Conservation (phyloP, 2,113 vertebrate genomes). For the Abramis brama region DNA sequence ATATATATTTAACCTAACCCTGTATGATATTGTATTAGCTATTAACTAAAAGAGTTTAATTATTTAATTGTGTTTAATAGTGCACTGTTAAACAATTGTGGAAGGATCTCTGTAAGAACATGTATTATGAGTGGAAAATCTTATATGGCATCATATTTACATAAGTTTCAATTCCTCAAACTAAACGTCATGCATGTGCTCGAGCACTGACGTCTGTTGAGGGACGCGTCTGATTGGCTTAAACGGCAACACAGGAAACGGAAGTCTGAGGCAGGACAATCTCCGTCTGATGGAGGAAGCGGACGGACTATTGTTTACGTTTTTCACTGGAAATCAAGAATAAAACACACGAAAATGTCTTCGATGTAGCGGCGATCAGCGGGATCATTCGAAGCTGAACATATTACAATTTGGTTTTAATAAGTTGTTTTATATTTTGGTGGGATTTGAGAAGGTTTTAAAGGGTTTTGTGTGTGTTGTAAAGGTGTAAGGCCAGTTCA, state of each 20-base stretch:
- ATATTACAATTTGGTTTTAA: neutral
- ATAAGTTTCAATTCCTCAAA: neutral
- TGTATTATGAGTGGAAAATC: neutral
- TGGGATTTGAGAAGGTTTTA: neutral
- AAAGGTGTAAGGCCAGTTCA: slow-evolving; percentile 4
- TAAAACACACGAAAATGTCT: slow-evolving; percentile 13
- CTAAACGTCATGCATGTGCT: neutral
- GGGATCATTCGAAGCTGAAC: neutral
- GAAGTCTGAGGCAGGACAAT: slow-evolving; percentile 9
- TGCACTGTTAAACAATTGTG: neutral
- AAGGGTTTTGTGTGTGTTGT: slow-evolving; percentile 19
- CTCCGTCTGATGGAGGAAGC: slow-evolving; percentile 9
- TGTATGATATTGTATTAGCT: too few species aligned
- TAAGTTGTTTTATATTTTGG: neutral
- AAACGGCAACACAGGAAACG: slow-evolving; percentile 20
- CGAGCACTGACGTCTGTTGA: neutral
- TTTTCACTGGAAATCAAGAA: slow-evolving; percentile 18
- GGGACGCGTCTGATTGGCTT: slow-evolving; percentile 8
- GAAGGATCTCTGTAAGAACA: neutral
- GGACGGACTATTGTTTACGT: slow-evolving; percentile 28
- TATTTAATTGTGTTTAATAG: neutral
- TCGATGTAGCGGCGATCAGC: neutral
- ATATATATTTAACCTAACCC: too few species aligned
- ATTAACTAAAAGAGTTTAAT: too few species aligned
- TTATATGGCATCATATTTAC: neutral